phyloP scores from a whole-genome alignment of 2,797 vertebrate species.

The Austrolebias charrua region DNA sequence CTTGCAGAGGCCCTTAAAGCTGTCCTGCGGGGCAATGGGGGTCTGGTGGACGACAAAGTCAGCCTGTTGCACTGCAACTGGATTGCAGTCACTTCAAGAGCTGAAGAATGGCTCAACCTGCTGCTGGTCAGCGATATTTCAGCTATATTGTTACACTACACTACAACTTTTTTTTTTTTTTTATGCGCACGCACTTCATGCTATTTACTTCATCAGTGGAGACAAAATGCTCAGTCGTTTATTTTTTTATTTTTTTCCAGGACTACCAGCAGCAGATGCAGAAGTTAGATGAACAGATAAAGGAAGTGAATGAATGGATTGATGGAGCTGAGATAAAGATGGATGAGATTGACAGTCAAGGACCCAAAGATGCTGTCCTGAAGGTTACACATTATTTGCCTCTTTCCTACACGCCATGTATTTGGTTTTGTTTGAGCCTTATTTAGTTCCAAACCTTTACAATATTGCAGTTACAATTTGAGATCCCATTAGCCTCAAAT shows the following conservation, averaged over 20 bases:
- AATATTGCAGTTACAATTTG: no score
- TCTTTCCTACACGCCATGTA: background rate
- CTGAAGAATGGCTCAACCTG: conserved; percentile 94
- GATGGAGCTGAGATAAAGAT: conserved; percentile 86
- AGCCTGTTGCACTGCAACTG: conserved; percentile 95
- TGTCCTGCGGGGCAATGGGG: conserved; percentile 84
- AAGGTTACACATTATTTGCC: conserved; percentile 59
- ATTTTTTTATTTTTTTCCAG: conserved; percentile 63
- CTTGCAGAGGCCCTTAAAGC: conserved; percentile 88
- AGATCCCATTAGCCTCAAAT: no score
- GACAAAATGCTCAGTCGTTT: background rate
- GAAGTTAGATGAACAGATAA: conserved; percentile 87
- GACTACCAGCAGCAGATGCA: conserved; percentile 96
- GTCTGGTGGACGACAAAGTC: conserved; percentile 95
- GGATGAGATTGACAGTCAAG: conserved; percentile 87
- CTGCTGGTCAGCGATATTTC: conserved; percentile 81
- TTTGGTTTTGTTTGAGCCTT: background rate
- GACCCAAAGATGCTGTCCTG: conserved; percentile 64
- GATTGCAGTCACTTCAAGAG: conserved; percentile 94
- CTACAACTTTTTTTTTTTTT: no score
- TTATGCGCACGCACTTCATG: no score
- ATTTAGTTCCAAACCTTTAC: no score
- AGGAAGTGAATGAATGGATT: conserved; percentile 91
- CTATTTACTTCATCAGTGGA: background rate
- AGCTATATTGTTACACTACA: no score